These are phyloP conservation scores for Exaiptasia diaphana DNA, from an alignment of 64 coral and sea anemone genomes.

Conservation along the genomic window DNA sequence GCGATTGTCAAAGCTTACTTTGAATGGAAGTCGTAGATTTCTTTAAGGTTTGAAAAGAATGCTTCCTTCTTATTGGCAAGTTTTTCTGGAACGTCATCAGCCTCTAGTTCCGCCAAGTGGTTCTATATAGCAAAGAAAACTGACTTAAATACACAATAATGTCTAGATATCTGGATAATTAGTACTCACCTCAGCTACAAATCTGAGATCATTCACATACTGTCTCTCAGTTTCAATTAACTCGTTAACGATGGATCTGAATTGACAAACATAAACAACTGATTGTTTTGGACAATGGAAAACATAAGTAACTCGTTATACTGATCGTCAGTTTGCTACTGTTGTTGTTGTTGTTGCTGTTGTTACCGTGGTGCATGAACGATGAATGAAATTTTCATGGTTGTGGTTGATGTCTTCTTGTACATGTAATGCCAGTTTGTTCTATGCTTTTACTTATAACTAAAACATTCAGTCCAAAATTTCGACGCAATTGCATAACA, in stretches of 20 bases:
- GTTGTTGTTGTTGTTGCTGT: no score
- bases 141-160: background rate
- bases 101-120: conserved; percentile 85
- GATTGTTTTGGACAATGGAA: no score
- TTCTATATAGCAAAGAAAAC: conserved; percentile 45
- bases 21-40: conserved; percentile 86
- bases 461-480: no score
- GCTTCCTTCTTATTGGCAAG: conserved; percentile 56
- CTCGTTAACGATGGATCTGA: conserved; percentile 67
- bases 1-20: conserved; percentile 17
- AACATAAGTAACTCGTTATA: no score
- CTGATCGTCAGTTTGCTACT: no score
- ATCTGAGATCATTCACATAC: conserved; percentile 71
- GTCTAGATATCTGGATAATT: background rate
- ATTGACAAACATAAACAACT: no score
- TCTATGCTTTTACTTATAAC: no score
- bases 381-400: no score
- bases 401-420: no score
- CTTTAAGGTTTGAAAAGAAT: conserved; percentile 85
- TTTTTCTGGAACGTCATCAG: conserved; percentile 73
- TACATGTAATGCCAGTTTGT: no score
- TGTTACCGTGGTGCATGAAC: no score
- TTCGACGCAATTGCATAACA: no score
- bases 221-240: conserved; percentile 73
- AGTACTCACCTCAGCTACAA: conserved; percentile 76